These are phyloP conservation scores for Saturnia japonica DNA, from an alignment of 2,888 invertebrate genomes.

Conservation along the genomic window DNA sequence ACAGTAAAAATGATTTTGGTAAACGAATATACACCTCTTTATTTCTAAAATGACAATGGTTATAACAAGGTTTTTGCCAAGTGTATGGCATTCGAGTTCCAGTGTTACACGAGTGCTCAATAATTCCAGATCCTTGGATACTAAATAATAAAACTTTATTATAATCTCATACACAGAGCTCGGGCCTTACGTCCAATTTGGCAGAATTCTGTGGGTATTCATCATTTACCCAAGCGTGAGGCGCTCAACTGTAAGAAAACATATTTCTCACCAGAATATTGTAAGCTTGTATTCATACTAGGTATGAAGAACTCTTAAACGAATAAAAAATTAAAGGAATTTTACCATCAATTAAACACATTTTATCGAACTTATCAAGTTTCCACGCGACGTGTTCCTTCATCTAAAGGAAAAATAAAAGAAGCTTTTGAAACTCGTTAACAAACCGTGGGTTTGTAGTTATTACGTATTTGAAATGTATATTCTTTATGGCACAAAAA, in stretches of 20 bases:
- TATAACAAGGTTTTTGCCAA: neutral
- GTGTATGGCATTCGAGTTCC: neutral
- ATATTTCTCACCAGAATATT: neutral
- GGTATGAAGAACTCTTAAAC: neutral
- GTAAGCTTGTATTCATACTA: neutral
- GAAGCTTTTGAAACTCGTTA: too few species aligned
- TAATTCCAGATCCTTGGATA: neutral
- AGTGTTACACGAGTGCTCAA: neutral
- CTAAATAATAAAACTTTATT: neutral
- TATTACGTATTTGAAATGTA: too few species aligned
- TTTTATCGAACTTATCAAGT: neutral
- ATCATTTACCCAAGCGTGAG: neutral
- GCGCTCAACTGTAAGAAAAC: neutral
- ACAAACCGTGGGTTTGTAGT: too few species aligned
- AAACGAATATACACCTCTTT: neutral
- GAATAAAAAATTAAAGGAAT: neutral
- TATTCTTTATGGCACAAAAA: too few species aligned
- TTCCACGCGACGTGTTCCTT: neutral
- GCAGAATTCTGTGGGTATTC: constrained; percentile 5
- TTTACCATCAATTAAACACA: neutral
- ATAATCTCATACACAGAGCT: neutral
- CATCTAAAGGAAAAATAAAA: neutral
- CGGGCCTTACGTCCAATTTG: neutral
- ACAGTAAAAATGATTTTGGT: neutral
- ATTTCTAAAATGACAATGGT: neutral